Percentiles rank a stretch among this genome's conserved stretches.
These are phyloP conservation scores for Himalopsyche phryganea DNA, from an alignment of 1,140 invertebrate species.

Conservation along the genomic window DNA sequence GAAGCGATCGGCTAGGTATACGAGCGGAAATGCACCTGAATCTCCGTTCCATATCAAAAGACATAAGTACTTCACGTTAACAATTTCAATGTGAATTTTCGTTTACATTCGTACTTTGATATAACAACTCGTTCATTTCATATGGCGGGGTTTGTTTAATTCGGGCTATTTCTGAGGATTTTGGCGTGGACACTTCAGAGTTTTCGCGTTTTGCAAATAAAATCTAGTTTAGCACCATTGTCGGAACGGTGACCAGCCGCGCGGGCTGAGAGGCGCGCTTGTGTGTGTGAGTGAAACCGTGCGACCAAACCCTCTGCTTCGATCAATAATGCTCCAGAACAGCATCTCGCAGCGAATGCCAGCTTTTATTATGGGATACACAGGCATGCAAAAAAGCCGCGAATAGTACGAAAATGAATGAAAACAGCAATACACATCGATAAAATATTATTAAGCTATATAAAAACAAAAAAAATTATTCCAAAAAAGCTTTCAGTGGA, in stretches of 20 bases:
- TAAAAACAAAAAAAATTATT: conserved; percentile 31
- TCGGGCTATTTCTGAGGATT: too few relatives aligned
- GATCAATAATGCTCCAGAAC: conserved; percentile 54
- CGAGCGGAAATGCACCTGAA: too few relatives aligned
- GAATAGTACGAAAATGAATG: conserved; percentile 3
- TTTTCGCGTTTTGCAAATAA: conserved; percentile 13
- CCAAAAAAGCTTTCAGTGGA: conserved; percentile 12
- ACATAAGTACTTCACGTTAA: too few relatives aligned
- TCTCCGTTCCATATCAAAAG: too few relatives aligned
- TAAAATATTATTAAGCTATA: conserved; percentile 30
- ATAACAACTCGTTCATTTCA: too few relatives aligned
- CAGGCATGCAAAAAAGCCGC: neutral
- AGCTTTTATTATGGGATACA: neutral
- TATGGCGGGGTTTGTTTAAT: too few relatives aligned
- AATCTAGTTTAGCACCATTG: conserved; percentile 14
- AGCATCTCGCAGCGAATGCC: conserved; percentile 37
- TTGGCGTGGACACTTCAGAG: too few relatives aligned
- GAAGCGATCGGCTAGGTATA: too few relatives aligned
- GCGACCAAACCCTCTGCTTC: conserved; percentile 51
- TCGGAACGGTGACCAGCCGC: conserved; percentile 21
- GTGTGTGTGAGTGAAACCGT: conserved; percentile 49
- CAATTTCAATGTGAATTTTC: too few relatives aligned
- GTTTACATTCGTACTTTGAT: too few relatives aligned
- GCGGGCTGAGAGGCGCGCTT: conserved; percentile 22
- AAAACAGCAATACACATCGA: conserved; percentile 1